Conservation (phyloP, 1,140 invertebrate species). For the Eciton burchellii region DNA sequence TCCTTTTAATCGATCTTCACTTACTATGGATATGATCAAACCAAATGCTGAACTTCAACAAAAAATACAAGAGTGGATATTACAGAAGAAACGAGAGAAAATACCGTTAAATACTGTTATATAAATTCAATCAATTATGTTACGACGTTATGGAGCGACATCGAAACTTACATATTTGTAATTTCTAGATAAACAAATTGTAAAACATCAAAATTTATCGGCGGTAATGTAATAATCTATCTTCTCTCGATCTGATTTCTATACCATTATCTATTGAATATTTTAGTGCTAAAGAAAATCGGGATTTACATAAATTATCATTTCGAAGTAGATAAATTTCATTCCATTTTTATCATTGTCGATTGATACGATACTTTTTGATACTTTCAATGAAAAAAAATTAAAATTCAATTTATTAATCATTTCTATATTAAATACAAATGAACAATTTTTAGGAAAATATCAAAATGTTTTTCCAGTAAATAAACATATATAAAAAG, state of each 20-base stretch:
- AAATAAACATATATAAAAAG: too few species aligned
- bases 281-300: slow-evolving; percentile 11
- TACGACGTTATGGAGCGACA: not conserved
- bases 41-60: slow-evolving; percentile 92
- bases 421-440: too few species aligned
- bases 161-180: not conserved
- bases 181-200: not conserved
- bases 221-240: too few species aligned
- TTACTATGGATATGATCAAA: slow-evolving; percentile 97
- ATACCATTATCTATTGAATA: too few species aligned
- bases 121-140: slow-evolving; percentile 51
- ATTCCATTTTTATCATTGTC: too few species aligned
- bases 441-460: too few species aligned
- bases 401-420: too few species aligned
- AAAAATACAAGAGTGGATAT: slow-evolving; percentile 94
- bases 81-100: slow-evolving; percentile 86
- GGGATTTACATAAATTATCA: not conserved
- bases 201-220: not conserved
- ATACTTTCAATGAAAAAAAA: too few species aligned
- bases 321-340: not conserved
- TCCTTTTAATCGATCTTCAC: slow-evolving; percentile 96
- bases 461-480: too few species aligned
- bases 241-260: too few species aligned
- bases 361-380: too few species aligned
- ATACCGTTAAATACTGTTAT: slow-evolving; percentile 45